Evolutionary conservation across 2,797 vertebrate genomes (phyloP), one percentile per base, ranked within the genome.

Genomic region (Spheniscus humboldti): DNA sequence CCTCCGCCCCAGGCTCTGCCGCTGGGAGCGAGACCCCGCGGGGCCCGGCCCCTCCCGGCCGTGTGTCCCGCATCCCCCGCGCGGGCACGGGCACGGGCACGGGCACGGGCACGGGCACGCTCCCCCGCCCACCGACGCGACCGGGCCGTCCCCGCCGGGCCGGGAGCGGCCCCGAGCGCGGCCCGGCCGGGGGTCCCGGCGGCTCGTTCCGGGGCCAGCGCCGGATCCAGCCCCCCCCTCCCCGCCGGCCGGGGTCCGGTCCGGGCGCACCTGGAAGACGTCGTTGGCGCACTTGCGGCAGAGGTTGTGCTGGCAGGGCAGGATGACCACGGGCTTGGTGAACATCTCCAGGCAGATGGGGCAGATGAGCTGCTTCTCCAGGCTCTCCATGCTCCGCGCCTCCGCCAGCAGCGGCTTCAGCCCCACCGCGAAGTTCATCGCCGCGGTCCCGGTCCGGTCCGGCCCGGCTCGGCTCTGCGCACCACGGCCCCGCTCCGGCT

Each of bases 371-470:
- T 98, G 98, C 83, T 98, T 98, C 91, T 98, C 98, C 97, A 98
- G 90, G 83, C 97, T 98, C 86, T 98, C 98, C 98, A 98, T 98
- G n/a, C 48, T 84, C 48, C 82, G 84, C 64, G 98, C 97, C 63
- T 98, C 98, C 97, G 98, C 98, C 39, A 98, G 97, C 76, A 98
- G 97, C 77, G 98, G 98, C 97, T 99, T 98, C 97, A 98, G 98
- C 76, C 98, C 98, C 63, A 98, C 98, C 3, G 98, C 91, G 96
- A 99, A 99, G 98, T 98, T 99, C 99, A 99, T 99, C 96, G 97
- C 97, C 96, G 86, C 92, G 30, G 56, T 77, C 31, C 80, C 45
- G 78, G 63, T 67, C 81, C 19, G 79, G 63, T 67, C 82, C 19
- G 79, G 63, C 71, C 81, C 18, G n/a, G 45, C 55, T 55, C 62